Percentiles rank a stretch among this genome's conserved stretches.
Conservation (phyloP, 2,113 vertebrate species). For the Helogale parvula region DNA sequence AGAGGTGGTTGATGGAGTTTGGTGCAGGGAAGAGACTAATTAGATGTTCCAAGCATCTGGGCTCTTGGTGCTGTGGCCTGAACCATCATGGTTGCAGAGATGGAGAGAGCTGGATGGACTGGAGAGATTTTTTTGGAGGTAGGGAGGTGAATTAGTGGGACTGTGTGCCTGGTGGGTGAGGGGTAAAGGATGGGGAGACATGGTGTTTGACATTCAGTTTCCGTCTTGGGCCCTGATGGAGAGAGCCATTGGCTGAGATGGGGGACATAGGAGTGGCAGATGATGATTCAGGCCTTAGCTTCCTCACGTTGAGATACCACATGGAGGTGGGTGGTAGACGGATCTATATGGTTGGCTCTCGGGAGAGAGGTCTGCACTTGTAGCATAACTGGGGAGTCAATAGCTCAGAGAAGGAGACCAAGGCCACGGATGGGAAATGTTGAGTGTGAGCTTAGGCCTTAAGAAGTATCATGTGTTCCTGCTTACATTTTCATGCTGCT, state of each 20-base stretch:
- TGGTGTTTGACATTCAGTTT: neutral
- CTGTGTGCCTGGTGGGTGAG: neutral
- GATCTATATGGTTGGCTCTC: neutral
- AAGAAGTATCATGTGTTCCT: rapidly evolving
- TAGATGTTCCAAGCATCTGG: neutral
- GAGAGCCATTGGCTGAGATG: neutral
- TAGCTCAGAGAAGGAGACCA: neutral
- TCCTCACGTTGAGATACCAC: neutral
- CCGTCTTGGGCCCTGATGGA: neutral
- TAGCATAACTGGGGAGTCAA: neutral
- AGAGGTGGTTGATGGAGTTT: neutral
- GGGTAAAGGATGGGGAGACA: neutral
- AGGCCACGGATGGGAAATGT: neutral
- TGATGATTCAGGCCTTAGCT: neutral
- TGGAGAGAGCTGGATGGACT: neutral
- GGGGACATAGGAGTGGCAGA: neutral
- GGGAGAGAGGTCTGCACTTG: neutral
- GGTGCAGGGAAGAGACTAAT: neutral
- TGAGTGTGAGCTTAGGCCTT: neutral
- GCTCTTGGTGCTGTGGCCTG: neutral
- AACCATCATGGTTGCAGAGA: neutral
- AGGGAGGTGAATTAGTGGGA: neutral
- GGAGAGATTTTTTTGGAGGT: neutral
- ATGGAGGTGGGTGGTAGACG: neutral
- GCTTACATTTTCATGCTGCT: neutral